Evolutionary conservation across 2,888 invertebrate species (phyloP), one percentile per base, ranked within the genome.

Genomic region (Scotopteryx bipunctaria): DNA sequence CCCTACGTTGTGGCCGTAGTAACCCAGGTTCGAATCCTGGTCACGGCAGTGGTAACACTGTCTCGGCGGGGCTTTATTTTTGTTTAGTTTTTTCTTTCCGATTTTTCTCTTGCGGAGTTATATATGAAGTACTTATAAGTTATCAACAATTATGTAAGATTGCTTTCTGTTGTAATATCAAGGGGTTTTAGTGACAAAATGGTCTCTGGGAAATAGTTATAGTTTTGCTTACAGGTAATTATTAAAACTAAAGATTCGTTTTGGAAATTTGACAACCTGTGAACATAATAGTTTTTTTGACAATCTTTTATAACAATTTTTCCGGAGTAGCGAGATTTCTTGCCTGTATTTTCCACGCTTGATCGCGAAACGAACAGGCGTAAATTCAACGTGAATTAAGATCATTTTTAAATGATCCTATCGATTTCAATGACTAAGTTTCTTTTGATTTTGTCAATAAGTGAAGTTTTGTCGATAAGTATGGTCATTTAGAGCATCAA

Each of bases 1-100:
- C 93, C 92, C 93, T 92, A 93, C 93, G 93, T 94, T 93, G 93
- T 93, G 93, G 93, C 93, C 93, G 93, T 92, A 92, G 92, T 92
- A 93, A 93, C 93, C 93, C 93, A 93, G 93, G 93, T 93, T 93
- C 93, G 93, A 93, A 92, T 93, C 93, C 92, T 81, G 81, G 83
- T 83, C 83, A 84, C 81, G 79, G 79, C 78, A 78, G 76, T 78
- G 74, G 92, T 91, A 89, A 59, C 69, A 76, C 73, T 73, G 73
- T 73, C 70, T 38, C 69, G 69, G 73, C 56, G 71, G 72, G 68
- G 75, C 42, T 31, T 9, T 33, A 15, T 44, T 56, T 53, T 57
- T 48, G 25, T 27, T 40, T 40, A 11, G 3, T 19, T 31, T 29
- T 29, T 29, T 3, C 13, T 17, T 27, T 27, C 2, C 8, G 5